A percentile compares a stretch with the other conserved stretches of the same genome.
Evolutionary conservation across 2,113 vertebrate species (phyloP).

Genomic region (Zapus hudsonius): DNA sequence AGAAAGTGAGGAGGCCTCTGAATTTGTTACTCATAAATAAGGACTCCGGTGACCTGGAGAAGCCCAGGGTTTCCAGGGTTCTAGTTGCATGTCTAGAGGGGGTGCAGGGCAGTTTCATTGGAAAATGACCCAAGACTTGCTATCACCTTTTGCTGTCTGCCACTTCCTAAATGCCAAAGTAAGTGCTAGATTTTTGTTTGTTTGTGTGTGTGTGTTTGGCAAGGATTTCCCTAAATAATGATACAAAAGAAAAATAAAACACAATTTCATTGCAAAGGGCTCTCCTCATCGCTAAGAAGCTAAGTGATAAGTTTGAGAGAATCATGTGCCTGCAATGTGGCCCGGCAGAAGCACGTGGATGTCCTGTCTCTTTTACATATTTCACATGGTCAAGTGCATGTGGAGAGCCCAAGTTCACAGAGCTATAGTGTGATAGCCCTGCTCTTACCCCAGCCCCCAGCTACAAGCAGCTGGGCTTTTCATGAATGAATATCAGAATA

Average conservation of each 20-base stretch:
- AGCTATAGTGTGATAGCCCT: neutral
- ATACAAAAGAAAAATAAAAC: neutral
- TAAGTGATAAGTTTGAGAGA: neutral
- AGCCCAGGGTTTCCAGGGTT: fast-evolving
- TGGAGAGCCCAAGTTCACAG: neutral
- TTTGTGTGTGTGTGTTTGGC: neutral
- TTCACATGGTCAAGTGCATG: neutral
- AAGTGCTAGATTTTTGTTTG: neutral
- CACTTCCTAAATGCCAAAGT: neutral
- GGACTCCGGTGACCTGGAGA: neutral
- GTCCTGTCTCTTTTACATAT: neutral
- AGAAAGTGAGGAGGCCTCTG: neutral
- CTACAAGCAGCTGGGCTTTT: neutral
- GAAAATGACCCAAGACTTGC: neutral
- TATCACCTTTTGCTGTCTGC: neutral
- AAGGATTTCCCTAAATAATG: neutral
- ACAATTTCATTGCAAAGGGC: neutral
- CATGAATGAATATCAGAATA: neutral
- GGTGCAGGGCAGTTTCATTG: neutral
- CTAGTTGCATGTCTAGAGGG: too few relatives aligned
- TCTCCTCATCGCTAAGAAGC: neutral
- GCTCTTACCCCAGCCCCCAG: neutral
- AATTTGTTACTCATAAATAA: neutral
- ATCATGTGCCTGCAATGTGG: neutral
- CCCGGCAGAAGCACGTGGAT: neutral